A percentile compares a stretch with the other conserved stretches of the same genome.
Conservation (phyloP, 2,888 invertebrate species). For the Lordiphosa andalusiaca region DNA sequence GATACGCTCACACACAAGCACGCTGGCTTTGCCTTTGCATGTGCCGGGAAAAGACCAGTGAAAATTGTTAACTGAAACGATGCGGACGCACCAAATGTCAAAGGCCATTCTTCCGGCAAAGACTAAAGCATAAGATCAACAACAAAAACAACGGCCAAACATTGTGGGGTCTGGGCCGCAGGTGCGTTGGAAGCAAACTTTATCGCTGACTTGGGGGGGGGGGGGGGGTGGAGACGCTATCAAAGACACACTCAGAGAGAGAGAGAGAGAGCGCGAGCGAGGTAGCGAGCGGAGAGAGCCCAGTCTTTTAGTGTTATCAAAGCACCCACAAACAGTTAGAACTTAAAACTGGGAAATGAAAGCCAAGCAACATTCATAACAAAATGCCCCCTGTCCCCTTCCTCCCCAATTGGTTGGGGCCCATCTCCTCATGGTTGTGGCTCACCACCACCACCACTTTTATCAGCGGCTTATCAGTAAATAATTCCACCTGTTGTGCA, state of each 20-base stretch:
- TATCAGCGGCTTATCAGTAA: slow-evolving; percentile 74
- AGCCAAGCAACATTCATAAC: no score
- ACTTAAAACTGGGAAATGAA: slow-evolving; percentile 52
- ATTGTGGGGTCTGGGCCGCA: slow-evolving; percentile 16
- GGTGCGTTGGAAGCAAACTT: slow-evolving; percentile 27
- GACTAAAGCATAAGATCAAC: not conserved
- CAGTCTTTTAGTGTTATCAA: slow-evolving; percentile 23
- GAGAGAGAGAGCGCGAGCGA: not conserved
- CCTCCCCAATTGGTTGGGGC: not conserved
- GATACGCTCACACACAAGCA: slow-evolving; percentile 19
- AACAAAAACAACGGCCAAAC: not conserved
- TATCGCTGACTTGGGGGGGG: slow-evolving; percentile 8
- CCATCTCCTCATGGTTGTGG: slow-evolving; percentile 7
- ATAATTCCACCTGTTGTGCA: slow-evolving; percentile 73
- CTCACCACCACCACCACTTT: slow-evolving; percentile 27
- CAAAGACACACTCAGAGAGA: slow-evolving; percentile 1
- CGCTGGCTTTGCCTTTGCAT: not conserved
- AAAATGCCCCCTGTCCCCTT: no score
- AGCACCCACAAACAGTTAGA: slow-evolving; percentile 53
- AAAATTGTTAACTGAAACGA: slow-evolving; percentile 35
- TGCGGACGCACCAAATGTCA: slow-evolving; percentile 29
- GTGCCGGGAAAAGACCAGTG: slow-evolving; percentile 9
- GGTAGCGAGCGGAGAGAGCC: slow-evolving; percentile 2
- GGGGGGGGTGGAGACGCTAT: not conserved
- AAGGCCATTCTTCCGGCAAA: not conserved